phyloP scores from a whole-genome alignment of 1,140 invertebrate species.

The Brachionus manjavacas region DNA sequence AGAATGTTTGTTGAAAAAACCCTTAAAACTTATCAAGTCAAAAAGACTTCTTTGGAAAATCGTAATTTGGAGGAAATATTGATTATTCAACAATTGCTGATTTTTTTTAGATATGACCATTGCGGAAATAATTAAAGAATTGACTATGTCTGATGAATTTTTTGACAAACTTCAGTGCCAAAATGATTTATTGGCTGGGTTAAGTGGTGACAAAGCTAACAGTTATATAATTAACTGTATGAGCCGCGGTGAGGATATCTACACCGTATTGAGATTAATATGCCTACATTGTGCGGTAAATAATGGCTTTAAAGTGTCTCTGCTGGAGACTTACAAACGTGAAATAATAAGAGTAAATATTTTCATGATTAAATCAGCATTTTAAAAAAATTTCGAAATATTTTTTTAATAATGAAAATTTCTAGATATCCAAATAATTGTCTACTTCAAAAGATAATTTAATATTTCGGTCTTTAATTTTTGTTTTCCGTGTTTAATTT shows the following conservation, averaged over 20 bases:
- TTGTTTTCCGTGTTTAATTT: neutral
- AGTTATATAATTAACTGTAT: constrained; percentile 85
- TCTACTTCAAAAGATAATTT: no score
- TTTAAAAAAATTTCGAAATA: no score
- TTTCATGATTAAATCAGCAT: neutral
- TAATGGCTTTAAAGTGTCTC: constrained; percentile 79
- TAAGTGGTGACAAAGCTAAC: constrained; percentile 80
- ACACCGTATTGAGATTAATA: constrained; percentile 11
- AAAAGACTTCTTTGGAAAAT: constrained; percentile 73
- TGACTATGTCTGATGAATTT: constrained; percentile 66
- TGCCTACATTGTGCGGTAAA: constrained; percentile 71
- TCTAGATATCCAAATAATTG: no score
- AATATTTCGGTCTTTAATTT: neutral
- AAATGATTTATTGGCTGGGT: constrained; percentile 78
- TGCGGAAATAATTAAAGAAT: constrained; percentile 70
- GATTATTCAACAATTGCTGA: neutral
- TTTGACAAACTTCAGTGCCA: constrained; percentile 68
- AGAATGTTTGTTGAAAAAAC: constrained; percentile 84
- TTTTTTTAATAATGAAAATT: no score
- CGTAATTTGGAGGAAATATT: constrained; percentile 54
- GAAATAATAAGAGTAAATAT: constrained; percentile 66
- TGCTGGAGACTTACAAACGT: constrained; percentile 82
- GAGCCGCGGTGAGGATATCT: constrained; percentile 65
- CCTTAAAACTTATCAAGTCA: constrained; percentile 74
- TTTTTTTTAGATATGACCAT: constrained; percentile 66